Base-by-base conservation (phyloP, 1,140 invertebrate species). In the Lysiphlebus fabarum region DNA sequence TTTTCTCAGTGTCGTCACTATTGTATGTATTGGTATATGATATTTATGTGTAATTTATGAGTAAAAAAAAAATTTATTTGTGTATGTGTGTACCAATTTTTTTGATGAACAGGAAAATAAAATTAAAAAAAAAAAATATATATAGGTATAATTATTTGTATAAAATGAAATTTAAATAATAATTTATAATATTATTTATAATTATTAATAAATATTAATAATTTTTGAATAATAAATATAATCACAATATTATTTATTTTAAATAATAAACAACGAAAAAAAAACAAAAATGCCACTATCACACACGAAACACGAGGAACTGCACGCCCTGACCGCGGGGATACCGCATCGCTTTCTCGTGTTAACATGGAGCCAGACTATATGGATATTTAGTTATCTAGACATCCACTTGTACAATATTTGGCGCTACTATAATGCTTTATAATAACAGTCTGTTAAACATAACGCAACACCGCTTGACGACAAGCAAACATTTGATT, bases 261-360 rank as follows among this genome's bases (percentile, higher is more conserved):
- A 12, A 54, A n/a, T 17, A 42, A 42, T 48, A 14, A 37, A 45
- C 45, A 42, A 36, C 43, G 17, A 17, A 47, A 36, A 58, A 60
- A 61, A 17, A 47, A 36, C 55, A 60, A 61, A 60, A 64, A 64
- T 61, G 59, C 65, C 62, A 62, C 70, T 69, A 70, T 60, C 62
- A 65, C 62, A 54, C 65, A 63, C 59, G 63, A 67, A 63, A 69
- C 63, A 71, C 69, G 65, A 70, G 62, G 59, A 70, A 66, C 70
- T 70, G 69, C 66, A 72, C 68, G 68, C 70, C 70, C 71, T 73
- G 71, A 71, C 70, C 70, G 71, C 71, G 71, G 70, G 65, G 65
- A 73, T 65, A 73, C 71, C 71, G 71, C 71, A 73, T 72, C 69
- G 70, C 70, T 71, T 72, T 72, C 70, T 71, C 71, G 69, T 69